phyloP scores from a whole-genome alignment of 2,113 vertebrate species.

The Sclerurus mexicanus region DNA sequence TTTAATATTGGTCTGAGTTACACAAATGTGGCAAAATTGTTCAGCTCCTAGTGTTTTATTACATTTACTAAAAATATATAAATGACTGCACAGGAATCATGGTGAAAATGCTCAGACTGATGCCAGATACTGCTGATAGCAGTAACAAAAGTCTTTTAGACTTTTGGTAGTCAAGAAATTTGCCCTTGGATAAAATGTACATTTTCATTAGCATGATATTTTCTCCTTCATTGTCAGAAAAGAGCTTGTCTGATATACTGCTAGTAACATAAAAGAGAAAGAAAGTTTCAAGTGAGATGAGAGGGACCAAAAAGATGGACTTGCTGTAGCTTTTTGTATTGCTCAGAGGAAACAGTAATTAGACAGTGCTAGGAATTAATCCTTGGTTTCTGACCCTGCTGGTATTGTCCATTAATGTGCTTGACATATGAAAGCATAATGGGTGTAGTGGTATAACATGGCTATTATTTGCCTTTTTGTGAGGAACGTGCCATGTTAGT shows the following conservation, averaged over 20 bases:
- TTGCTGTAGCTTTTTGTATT: constrained; percentile 15
- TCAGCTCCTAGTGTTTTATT: not conserved
- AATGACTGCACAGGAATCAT: not conserved
- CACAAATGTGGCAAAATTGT: not conserved
- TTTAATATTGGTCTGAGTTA: not conserved
- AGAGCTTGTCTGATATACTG: not conserved
- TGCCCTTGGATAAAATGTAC: not conserved
- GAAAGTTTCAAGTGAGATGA: not conserved
- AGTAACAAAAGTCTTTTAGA: not conserved
- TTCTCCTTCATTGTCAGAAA: not conserved
- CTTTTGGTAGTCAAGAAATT: not conserved
- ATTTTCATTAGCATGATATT: not conserved
- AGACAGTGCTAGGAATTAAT: not conserved
- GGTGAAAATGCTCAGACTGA: not conserved
- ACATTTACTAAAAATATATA: not conserved
- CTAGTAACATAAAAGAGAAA: not conserved
- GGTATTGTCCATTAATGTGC: not conserved
- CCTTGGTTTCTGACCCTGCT: not conserved
- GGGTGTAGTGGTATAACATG: not conserved
- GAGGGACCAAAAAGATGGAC: not conserved
- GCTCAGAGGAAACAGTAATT: not conserved
- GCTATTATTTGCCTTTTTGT: not conserved
- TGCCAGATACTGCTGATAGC: not conserved
- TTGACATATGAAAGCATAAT: not conserved
- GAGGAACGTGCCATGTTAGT: not conserved